Base-by-base conservation (phyloP, 2,888 invertebrate genomes). In the Epistrophella euchroma region DNA sequence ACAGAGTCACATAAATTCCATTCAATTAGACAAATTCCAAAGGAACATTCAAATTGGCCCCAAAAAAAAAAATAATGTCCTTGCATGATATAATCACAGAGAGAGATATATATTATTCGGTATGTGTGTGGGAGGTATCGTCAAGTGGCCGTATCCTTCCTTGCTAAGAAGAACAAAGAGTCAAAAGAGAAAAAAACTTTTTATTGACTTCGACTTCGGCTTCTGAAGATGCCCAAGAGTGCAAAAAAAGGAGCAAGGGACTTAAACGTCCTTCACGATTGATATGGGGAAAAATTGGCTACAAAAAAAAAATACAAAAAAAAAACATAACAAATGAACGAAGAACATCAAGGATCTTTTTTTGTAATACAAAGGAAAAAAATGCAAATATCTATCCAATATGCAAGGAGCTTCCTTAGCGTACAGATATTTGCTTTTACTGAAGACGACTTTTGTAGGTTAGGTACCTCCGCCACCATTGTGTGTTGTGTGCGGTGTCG, bases 371-470 rank as follows among this genome's bases (percentile, higher is more conserved):
- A 50, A 50, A 37, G 15, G 22, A 32, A 50, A 50, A 82, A 82
- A 85, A 86, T 77, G 73, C 82, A 86, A 86, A 86, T 82, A 85
- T 71, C 72, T 82, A 81, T 71, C 60, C 72, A 68, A 70, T 78
- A 66, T 76, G 52, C 52, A 68, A 6, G 25, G 25, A 68, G 50
- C 37, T 68, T 37, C 19, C 50, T 68, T 6, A 15, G 9, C 35
- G 25, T 10, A 28, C 17, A n/a, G 5, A 17, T 9, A n/a, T 55
- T n/a, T 55, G 52, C 11, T 56, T 2, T 13, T 17, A 19, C 19
- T 37, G 15, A 60, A 19, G 60, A 37, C 37, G 37, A 60, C 9
- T 60, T 22, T 22, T 37, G 17, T 58, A 35, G 17, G 40, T 13
- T 37, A 45, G 45, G 45, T 58, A n/a, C 60, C 22, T 15, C 60